Evolutionary conservation across 2,888 invertebrate genomes (phyloP), one percentile per base, ranked within the genome.

Genomic region (Ecliptopera silaceata): DNA sequence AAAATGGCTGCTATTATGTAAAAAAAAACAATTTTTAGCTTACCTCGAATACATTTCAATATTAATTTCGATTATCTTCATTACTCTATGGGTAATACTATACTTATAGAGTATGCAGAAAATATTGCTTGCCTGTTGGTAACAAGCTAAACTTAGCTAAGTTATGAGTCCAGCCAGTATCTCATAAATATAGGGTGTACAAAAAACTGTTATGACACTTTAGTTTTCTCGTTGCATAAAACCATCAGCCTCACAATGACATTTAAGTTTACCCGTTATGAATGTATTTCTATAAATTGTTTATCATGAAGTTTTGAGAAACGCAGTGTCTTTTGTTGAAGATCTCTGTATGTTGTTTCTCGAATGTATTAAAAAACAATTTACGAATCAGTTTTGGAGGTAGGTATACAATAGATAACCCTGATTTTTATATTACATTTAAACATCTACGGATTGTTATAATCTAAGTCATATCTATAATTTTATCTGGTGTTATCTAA

Each of bases 381-480:
- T 32, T 13, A 22, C 39, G 36, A 17, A 17, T 32, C 18, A 12
- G 18, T 12, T 13, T 39, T 15, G 31, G 12, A 38, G n/a, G 41
- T 22, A 26, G 8, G 13, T 34, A 41, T 45, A 29, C 32, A 31
- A 5, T n/a, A 13, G 31, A 38, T 52, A 52, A 13, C 32, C 39
- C 38, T 31, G 20, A 36, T 49, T 36, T 46, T 45, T 18, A 36
- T 38, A 47, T 22, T 43, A 47, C 18, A 45, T 66, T 69, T 71
- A 70, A 71, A 72, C 70, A 70, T 74, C 59, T 79, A 80, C 74
- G 69, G 72, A 79, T 80, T 81, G 82, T 86, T 87, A 84, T 84
- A 84, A 84, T 83, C 84, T 87, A 87, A 87, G 87, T 88, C 89
- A 88, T 88, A 88, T 88, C 83, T 82, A 84, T 87, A 88, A 81